Evolutionary conservation across 2,113 vertebrate genomes (phyloP).

Genomic region (Holacanthus passer): DNA sequence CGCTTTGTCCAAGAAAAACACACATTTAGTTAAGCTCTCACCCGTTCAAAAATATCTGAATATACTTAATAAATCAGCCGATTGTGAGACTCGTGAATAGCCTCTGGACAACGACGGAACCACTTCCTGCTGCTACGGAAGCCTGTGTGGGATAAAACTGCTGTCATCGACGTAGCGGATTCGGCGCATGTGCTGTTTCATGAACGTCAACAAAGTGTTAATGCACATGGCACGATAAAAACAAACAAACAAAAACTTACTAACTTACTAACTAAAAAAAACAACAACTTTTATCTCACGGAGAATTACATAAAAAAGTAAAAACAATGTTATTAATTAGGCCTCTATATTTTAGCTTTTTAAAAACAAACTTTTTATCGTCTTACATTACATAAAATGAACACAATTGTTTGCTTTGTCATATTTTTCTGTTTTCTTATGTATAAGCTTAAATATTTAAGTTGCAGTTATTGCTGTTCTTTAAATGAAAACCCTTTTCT

Average conservation of each 20-base stretch:
- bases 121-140: conserved; percentile 71
- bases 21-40: neutral
- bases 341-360: too few relatives aligned
- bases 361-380: neutral
- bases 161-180: neutral
- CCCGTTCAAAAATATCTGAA: conserved; percentile 5
- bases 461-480: too few relatives aligned
- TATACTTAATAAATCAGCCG: neutral
- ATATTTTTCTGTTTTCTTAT: too few relatives aligned
- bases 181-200: neutral
- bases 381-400: neutral
- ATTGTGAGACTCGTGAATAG: neutral
- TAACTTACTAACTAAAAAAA: too few relatives aligned
- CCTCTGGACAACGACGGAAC: neutral
- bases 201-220: conserved; percentile 6
- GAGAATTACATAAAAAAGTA: neutral
- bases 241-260: too few relatives aligned
- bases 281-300: too few relatives aligned
- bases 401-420: neutral
- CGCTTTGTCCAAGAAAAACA: neutral
- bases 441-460: too few relatives aligned
- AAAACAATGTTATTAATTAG: neutral
- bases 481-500: too few relatives aligned
- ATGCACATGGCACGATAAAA: too few relatives aligned
- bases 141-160: conserved; percentile 4